Percentiles rank a stretch among this genome's conserved stretches.
Conservation (phyloP, 1,140 invertebrate genomes). For the Oreohelix idahoensis region DNA sequence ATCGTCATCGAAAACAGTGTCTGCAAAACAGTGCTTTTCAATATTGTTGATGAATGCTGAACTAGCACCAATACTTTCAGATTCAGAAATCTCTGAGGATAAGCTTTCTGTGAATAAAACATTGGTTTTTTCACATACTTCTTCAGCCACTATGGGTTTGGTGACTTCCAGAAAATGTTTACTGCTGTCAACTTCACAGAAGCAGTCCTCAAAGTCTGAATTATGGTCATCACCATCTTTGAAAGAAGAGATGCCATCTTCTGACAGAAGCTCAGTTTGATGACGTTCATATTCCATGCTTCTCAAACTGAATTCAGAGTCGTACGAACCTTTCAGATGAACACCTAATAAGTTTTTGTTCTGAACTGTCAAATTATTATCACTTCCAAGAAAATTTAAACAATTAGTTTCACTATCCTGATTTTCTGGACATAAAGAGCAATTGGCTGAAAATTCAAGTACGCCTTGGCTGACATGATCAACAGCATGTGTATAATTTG, state of each 20-base stretch:
- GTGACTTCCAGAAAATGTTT: neutral
- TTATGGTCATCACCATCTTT: neutral
- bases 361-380: neutral
- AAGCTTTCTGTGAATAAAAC: neutral
- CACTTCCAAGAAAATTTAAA: neutral
- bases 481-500: neutral
- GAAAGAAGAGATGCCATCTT: neutral
- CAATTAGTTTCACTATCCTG: neutral
- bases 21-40: neutral
- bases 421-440: neutral
- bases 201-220: constrained; percentile 27
- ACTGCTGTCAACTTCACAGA: constrained; percentile 7
- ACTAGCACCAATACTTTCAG: neutral
- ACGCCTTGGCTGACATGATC: neutral
- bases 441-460: neutral
- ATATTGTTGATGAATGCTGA: neutral
- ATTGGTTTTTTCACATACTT: neutral
- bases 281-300: neutral
- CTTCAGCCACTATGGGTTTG: neutral
- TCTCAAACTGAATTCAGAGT: neutral
- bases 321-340: neutral
- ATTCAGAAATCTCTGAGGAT: neutral
- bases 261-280: neutral
- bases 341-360: neutral
- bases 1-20: neutral